These are phyloP conservation scores for Monochamus saltuarius DNA, from an alignment of 1,140 invertebrate genomes.

Conservation along the genomic window DNA sequence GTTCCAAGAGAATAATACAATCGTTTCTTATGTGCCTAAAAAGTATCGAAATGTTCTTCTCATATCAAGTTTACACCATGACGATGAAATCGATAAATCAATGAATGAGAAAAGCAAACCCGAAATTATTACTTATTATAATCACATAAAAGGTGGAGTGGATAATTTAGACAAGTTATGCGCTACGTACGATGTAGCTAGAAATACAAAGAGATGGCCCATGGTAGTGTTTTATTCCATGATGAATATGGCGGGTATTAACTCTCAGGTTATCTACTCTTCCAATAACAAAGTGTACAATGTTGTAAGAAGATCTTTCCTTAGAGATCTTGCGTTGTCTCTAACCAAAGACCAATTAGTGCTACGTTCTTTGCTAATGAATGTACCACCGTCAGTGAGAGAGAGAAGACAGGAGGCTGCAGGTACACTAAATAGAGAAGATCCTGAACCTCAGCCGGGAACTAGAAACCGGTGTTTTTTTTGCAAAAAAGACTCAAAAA, in stretches of 20 bases:
- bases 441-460: slow-evolving; percentile 4
- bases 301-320: slow-evolving; percentile 3
- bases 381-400: slow-evolving; percentile 15
- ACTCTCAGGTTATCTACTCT: slow-evolving; percentile 5
- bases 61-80: no score
- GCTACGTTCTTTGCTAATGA: slow-evolving; percentile 9
- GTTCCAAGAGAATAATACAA: no score
- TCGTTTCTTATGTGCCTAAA: no score
- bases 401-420: slow-evolving; percentile 8
- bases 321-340: slow-evolving; percentile 3
- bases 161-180: slow-evolving; percentile 50
- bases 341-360: slow-evolving; percentile 13
- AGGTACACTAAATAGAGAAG: slow-evolving; percentile 2
- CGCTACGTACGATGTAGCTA: slow-evolving; percentile 43
- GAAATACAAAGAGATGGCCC: slow-evolving; percentile 26
- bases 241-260: slow-evolving; percentile 10
- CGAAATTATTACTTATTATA: slow-evolving; percentile 40
- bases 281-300: no score
- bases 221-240: slow-evolving; percentile 1
- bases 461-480: slow-evolving; percentile 14
- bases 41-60: no score
- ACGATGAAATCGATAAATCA: no score
- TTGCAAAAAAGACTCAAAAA: slow-evolving; percentile 20
- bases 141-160: slow-evolving; percentile 51
- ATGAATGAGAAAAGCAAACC: no score